Base-by-base conservation (phyloP, 2,797 vertebrate species). In the Crenuchus spilurus region DNA sequence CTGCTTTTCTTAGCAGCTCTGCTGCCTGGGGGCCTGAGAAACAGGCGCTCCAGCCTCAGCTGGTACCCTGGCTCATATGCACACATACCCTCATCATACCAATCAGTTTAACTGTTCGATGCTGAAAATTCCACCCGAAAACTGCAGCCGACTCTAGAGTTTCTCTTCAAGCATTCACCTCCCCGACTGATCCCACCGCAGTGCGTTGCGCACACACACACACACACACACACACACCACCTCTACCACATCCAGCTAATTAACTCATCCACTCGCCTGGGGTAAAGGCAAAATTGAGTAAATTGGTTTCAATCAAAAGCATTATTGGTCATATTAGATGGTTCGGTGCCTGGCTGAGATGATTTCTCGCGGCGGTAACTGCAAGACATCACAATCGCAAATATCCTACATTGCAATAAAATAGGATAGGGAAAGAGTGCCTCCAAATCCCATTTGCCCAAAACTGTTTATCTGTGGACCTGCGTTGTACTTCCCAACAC, bases 291-390 rank as follows among this genome's bases (percentile, higher is more conserved):
- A 72, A 76, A 71, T 71, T 71, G 55, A 70, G 69, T 65, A 79
- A 77, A 82, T 75, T 67, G 67, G 75, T 82, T 82, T 79, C 77
- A 79, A 71, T 82, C 80, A 79, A 24, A 73, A 63, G 54, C 41
- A 71, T 79, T 79, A 76, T 79, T 67, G 68, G 74, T 76, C 65
- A 61, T 79, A 76, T 79, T 79, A 70, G 73, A 62, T 26, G 70
- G 14, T 71, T 64, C 39, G 54, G 60, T 70, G 70, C 74, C 42
- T 62, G 66, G 68, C 61, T 66, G 64, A 52, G 55, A 67, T 44
- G 54, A 76, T 75, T 62, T 70, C 64, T 73, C 9, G 62, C 52
- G 49, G 74, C 71, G 13, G 46, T 51, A 64, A 63, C 37, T 35
- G 55, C 44, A 20, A 73, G 35, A 70, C 37, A 54, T 42, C 42